Evolutionary conservation across 2,113 vertebrate genomes (phyloP), one percentile per base, ranked within the genome.

Genomic region (Cochlearius cochlearius): DNA sequence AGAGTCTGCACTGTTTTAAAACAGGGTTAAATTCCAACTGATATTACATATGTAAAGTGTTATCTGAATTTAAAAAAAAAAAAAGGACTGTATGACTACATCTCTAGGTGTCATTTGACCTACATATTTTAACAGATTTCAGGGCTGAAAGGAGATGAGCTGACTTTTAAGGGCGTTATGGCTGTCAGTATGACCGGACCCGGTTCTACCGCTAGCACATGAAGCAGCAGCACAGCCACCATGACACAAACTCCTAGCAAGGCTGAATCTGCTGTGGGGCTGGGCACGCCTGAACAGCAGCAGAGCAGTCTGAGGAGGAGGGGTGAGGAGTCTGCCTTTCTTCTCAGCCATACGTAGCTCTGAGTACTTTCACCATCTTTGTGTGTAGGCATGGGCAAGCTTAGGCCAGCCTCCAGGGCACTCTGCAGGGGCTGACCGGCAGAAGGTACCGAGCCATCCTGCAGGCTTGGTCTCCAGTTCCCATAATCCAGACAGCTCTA

Each of bases 141-240:
- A 27, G 34, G 18, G 11, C 14, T 86, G 36, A 86, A 90, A 56
- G 36, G 29, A 75, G 68, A 49, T 19, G 43, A 72, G 3, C 10
- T 63, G 38, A 15, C 15, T 60, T 7, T 49, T 67, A 39, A 81
- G 90, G 29, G 12, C 6, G 17, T 62, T 50, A 15, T 21, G 8
- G 4, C 22, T 32, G 27, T 6, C 43, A 43, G n/a, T 27, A 38
- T 21, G n/a, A 67, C 2, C 12, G 41, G 18, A 11, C n/a, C 12
- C 21, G 10, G 22, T 72, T 74, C 15, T 74, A 11, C 23, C 4
- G 1, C 36, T 59, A 81, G 9, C 7, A 21, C 16, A 12, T 17
- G 32, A 56, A 58, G 60, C 0, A 63, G 3, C 30, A 38, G 0
- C 52, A 34, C 3, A 2, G 6, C 8, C n/a, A 36, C 43, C 0